These are phyloP conservation scores for Pyrgilauda ruficollis DNA, from an alignment of 2,113 vertebrate species.

Conservation along the genomic window DNA sequence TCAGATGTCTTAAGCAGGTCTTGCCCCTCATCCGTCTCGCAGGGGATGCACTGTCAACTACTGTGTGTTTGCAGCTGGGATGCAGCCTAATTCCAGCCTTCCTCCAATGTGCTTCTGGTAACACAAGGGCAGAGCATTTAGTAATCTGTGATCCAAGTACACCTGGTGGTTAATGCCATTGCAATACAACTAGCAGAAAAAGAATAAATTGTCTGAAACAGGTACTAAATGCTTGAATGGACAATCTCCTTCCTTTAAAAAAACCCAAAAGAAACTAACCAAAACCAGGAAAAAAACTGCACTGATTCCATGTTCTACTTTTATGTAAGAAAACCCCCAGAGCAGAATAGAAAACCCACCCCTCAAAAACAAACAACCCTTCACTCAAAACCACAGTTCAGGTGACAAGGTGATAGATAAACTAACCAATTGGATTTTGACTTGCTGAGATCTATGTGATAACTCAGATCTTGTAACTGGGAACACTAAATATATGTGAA, in stretches of 20 bases:
- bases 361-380: neutral
- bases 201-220: neutral
- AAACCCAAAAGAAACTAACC: neutral
- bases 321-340: neutral
- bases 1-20: neutral
- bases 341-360: neutral
- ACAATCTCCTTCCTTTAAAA: neutral
- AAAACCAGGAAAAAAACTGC: neutral
- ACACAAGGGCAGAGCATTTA: neutral
- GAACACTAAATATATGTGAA: neutral
- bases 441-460: neutral
- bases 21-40: neutral
- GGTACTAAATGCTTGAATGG: neutral
- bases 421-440: neutral
- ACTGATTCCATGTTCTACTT: neutral
- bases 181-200: neutral
- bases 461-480: neutral
- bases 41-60: neutral
- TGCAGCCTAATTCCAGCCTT: neutral
- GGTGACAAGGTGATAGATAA: neutral
- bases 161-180: neutral
- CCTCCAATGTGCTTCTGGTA: neutral
- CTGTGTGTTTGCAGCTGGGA: neutral
- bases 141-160: neutral
- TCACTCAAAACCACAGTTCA: neutral